These are phyloP conservation scores for Nephrocerus scutellatus DNA, from an alignment of 2,888 invertebrate species.

Conservation along the genomic window DNA sequence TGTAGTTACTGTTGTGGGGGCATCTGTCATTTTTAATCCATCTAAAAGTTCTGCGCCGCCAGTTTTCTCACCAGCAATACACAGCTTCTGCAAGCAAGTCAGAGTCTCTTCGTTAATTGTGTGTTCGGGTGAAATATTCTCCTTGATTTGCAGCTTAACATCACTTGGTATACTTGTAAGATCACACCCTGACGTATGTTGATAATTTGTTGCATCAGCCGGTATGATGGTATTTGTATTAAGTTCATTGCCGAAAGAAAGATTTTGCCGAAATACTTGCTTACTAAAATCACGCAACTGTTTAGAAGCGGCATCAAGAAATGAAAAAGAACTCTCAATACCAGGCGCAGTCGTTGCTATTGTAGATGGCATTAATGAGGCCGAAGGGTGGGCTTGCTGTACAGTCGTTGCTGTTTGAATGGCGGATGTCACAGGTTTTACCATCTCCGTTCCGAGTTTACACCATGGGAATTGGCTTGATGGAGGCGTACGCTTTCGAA, in stretches of 20 bases:
- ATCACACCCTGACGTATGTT: conserved; percentile 30
- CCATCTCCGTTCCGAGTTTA: conserved; percentile 27
- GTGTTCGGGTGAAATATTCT: conserved; percentile 59
- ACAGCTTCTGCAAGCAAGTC: conserved; percentile 35
- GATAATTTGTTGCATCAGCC: conserved; percentile 10
- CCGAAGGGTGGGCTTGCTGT: conserved; percentile 6
- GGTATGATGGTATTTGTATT: conserved; percentile 4
- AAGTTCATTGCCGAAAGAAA: conserved; percentile 35
- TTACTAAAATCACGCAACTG: conserved; percentile 42
- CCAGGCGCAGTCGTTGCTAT: conserved; percentile 22
- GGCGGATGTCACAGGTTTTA: conserved; percentile 22
- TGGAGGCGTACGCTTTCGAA: conserved; percentile 27
- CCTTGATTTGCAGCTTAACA: conserved; percentile 55
- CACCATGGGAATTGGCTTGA: conserved; percentile 23
- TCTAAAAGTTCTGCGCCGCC: too few relatives aligned
- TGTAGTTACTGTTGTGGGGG: conserved; percentile 7
- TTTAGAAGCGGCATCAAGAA: conserved; percentile 41
- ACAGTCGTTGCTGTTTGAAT: conserved; percentile 22
- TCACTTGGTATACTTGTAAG: conserved; percentile 52
- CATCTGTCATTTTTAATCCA: conserved; percentile 29
- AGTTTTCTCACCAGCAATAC: conserved; percentile 20
- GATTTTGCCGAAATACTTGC: conserved; percentile 44
- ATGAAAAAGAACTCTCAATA: conserved; percentile 31
- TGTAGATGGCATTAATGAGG: conserved; percentile 12
- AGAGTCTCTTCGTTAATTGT: conserved; percentile 47